Conservation (phyloP, 2,113 vertebrate genomes). For the Alligator sinensis region DNA sequence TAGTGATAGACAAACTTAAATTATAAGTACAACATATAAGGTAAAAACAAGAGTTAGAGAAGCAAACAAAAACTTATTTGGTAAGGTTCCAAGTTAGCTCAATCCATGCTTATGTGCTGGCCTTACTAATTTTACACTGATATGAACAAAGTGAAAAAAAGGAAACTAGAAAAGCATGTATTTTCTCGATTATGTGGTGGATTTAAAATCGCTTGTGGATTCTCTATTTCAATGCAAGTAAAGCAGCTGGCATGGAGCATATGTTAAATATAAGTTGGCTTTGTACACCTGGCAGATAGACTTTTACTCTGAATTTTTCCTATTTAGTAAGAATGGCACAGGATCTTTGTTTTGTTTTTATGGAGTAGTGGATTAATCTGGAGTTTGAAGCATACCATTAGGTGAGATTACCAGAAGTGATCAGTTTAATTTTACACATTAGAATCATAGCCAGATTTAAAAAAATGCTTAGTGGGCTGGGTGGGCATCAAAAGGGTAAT, state of each 20-base stretch:
- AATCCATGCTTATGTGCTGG: background rate
- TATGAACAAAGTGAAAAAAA: background rate
- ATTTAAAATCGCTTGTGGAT: background rate
- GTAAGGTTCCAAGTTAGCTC: background rate
- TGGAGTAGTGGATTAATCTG: background rate
- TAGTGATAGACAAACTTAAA: background rate
- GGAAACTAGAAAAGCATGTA: background rate
- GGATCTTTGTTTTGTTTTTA: background rate
- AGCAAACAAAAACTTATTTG: fast-evolving
- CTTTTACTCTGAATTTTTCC: background rate
- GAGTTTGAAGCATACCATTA: background rate
- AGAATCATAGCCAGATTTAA: background rate
- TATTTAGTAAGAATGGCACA: background rate
- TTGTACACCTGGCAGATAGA: background rate
- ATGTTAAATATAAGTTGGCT: background rate
- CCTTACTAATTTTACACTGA: background rate
- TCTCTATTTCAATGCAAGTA: background rate
- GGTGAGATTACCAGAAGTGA: background rate
- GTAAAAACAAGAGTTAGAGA: background rate
- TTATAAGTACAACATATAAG: background rate
- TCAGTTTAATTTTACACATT: background rate
- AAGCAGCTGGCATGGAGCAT: background rate
- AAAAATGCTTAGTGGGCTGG: background rate
- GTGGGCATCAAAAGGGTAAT: background rate
- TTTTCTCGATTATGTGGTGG: background rate